A percentile compares a stretch with the other conserved stretches of the same genome.
Evolutionary conservation across 2,888 invertebrate genomes (phyloP).

Genomic region (Apomyelois bistriatella): DNA sequence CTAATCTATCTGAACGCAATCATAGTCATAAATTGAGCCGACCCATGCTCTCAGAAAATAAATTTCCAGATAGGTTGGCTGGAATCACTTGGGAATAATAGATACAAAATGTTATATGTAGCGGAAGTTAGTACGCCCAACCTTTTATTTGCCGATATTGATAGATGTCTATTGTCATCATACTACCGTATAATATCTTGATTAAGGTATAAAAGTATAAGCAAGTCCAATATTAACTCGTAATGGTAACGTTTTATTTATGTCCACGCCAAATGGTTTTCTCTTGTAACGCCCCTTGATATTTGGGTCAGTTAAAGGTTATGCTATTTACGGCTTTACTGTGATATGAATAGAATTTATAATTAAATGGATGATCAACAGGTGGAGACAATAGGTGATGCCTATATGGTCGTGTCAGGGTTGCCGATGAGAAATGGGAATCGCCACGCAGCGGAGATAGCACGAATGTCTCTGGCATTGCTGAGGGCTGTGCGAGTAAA

Average conservation of each 20-base stretch:
- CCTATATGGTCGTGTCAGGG: conserved; percentile 94
- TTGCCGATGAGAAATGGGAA: conserved; percentile 95
- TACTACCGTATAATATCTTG: conserved; percentile 13
- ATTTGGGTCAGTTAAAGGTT: conserved; percentile 11
- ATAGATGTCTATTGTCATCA: conserved; percentile 9
- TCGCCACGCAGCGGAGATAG: conserved; percentile 95
- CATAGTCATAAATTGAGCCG: conserved; percentile 6
- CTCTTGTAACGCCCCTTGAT: conserved; percentile 9
- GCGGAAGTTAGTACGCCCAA: background rate
- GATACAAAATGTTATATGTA: conserved; percentile 4
- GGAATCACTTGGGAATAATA: background rate
- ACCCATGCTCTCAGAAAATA: conserved; percentile 10
- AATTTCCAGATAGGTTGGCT: conserved; percentile 1
- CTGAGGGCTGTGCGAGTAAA: conserved; percentile 92
- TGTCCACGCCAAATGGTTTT: conserved; percentile 16
- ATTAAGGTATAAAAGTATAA: conserved; percentile 13
- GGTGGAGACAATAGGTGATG: conserved; percentile 93
- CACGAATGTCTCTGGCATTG: conserved; percentile 93
- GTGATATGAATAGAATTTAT: background rate
- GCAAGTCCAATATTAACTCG: conserved; percentile 10
- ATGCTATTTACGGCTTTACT: background rate
- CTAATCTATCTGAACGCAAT: conserved; percentile 10
- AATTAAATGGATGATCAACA: conserved; percentile 61
- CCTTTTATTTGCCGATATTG: background rate
- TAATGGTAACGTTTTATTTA: conserved; percentile 18